Base-by-base conservation (phyloP, 2,797 vertebrate genomes). In the Picus viridis region DNA sequence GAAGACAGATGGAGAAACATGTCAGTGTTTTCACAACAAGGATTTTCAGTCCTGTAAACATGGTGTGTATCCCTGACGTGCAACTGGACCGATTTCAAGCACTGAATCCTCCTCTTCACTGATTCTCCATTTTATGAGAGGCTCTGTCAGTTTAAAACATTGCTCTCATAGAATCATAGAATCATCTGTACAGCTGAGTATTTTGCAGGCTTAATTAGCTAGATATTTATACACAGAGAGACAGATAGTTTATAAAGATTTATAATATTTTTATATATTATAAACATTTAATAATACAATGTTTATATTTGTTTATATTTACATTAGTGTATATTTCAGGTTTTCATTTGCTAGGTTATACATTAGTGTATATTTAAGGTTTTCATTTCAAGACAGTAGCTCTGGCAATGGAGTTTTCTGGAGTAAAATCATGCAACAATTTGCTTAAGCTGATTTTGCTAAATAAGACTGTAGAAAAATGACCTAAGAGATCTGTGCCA, bases 391-490 rank as follows among this genome's bases (percentile, higher is more conserved):
- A 90, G 92, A 78, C 61, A 84, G 59, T 80, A 92, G 61, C n/a
- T 93, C 18, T 62, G 92, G 36, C 20, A 93, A 64, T 27, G 34
- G 30, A 95, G 16, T 70, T 95, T 96, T 92, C 80, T 95, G 69
- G 49, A 77, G 30, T 91, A 83, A 82, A 70, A 51, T 11, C 13
- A 30, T 29, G 7, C 7, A 39, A 3, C 43, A 70, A 34, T 93
- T 87, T 86, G 22, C 91, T 95, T 91, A 81, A 82, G 24, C 9
- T 56, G 39, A 79, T 96, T 93, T 61, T 57, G 72, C 57, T 79
- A 88, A 94, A 92, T 85, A 94, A 94, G 90, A 39, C 61, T 75
- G 69, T 84, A 43, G 72, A 88, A 65, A 92, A 94, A 79, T 75
- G 41, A 80, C 39, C 58, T 91, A 32, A 83, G 62, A 90, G 8